Evolutionary conservation across 2,113 vertebrate species (phyloP).

Genomic region (Polyodon spathula): DNA sequence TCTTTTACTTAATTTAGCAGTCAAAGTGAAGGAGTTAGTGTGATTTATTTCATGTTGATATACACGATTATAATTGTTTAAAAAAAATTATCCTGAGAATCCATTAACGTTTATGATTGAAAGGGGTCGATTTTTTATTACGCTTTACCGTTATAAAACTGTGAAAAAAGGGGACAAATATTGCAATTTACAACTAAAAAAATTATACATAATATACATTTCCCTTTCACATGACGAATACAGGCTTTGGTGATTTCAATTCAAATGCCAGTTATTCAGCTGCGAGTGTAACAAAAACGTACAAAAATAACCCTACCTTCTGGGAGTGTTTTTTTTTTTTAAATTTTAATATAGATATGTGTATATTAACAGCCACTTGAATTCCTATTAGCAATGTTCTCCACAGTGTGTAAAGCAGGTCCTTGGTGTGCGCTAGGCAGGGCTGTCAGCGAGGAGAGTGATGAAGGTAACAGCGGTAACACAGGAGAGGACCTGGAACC

Average conservation of each 20-base stretch:
- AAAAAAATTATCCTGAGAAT: slow-evolving; percentile 57
- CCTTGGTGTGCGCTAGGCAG: slow-evolving; percentile 43
- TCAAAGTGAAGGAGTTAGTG: slow-evolving; percentile 45
- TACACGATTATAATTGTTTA: slow-evolving; percentile 43
- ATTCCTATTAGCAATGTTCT: slow-evolving; percentile 73
- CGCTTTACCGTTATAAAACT: slow-evolving; percentile 8
- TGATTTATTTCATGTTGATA: slow-evolving; percentile 50
- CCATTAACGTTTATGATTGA: slow-evolving; percentile 46
- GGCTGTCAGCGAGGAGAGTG: slow-evolving; percentile 48
- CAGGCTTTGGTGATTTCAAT: slow-evolving; percentile 51
- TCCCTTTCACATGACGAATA: slow-evolving; percentile 50
- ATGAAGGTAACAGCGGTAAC: slow-evolving; percentile 57
- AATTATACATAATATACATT: slow-evolving; percentile 49
- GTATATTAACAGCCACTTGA: slow-evolving; percentile 63
- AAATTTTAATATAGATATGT: slow-evolving; percentile 30
- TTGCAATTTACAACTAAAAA: slow-evolving; percentile 46
- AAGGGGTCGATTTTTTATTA: slow-evolving; percentile 39
- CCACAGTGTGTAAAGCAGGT: slow-evolving; percentile 52
- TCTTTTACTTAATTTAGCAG: slow-evolving; percentile 52
- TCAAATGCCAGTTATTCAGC: slow-evolving; percentile 52
- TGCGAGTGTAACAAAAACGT: slow-evolving; percentile 49
- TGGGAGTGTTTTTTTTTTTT: slow-evolving; percentile 41
- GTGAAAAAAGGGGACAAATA: slow-evolving; percentile 39
- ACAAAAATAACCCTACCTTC: slow-evolving; percentile 77
- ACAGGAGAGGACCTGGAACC: slow-evolving; percentile 66